phyloP scores from a whole-genome alignment of 1,140 invertebrate genomes.

The Propsilocerus akamusi region DNA sequence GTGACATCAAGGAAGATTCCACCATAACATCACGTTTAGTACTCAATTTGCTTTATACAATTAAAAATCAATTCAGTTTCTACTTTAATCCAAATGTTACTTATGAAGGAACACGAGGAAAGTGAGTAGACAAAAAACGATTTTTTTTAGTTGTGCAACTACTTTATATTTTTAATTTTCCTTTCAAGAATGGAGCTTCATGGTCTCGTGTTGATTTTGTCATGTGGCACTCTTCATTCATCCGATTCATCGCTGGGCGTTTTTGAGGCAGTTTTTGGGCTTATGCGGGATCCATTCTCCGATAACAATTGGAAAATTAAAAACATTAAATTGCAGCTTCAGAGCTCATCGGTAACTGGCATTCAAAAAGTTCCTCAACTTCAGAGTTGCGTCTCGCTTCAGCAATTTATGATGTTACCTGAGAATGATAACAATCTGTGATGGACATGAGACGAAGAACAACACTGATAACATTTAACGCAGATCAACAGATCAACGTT shows the following conservation, averaged over 20 bases:
- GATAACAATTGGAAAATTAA: constrained; percentile 44
- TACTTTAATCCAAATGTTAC: constrained; percentile 38
- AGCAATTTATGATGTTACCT: constrained; percentile 11
- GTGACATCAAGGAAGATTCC: constrained; percentile 10
- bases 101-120: constrained; percentile 29
- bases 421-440: constrained; percentile 9
- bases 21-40: constrained; percentile 3
- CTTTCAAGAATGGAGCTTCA: constrained; percentile 33
- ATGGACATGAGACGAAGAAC: too few relatives aligned
- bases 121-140: background rate
- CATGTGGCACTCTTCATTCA: constrained; percentile 38
- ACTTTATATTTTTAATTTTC: background rate
- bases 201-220: constrained; percentile 36
- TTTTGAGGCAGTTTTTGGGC: constrained; percentile 41
- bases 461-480: too few relatives aligned
- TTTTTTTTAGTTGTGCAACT: background rate
- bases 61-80: constrained; percentile 24
- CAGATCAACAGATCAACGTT: too few relatives aligned
- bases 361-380: constrained; percentile 13
- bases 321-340: constrained; percentile 21
- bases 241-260: constrained; percentile 24
- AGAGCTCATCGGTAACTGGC: constrained; percentile 15
- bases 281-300: constrained; percentile 33
- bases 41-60: constrained; percentile 11
- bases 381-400: constrained; percentile 10